Conservation (phyloP, 2,797 vertebrate species). For the Hylomyscus alleni region DNA sequence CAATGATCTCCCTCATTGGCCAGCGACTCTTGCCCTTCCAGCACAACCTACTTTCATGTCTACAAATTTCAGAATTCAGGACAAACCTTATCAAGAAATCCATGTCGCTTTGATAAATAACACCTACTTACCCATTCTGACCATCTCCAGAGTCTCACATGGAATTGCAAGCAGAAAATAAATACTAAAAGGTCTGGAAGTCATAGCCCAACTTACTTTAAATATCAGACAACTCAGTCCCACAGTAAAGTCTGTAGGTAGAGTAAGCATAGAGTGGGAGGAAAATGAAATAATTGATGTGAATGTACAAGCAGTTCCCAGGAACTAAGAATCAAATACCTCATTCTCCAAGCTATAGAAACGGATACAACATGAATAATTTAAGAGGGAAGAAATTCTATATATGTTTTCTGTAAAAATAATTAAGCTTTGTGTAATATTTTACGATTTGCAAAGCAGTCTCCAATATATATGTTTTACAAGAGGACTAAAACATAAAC, state of each 20-base stretch:
- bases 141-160: background rate
- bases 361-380: constrained; percentile 75
- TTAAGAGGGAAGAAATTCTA: constrained; percentile 77
- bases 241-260: background rate
- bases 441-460: constrained; percentile 73
- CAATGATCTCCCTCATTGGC: background rate
- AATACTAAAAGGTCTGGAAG: constrained; percentile 17
- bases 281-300: constrained; percentile 64
- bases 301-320: constrained; percentile 47
- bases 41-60: background rate
- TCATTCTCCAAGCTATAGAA: constrained; percentile 61
- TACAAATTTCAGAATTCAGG: background rate
- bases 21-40: background rate
- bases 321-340: constrained; percentile 73
- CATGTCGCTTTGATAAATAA: background rate
- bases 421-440: constrained; percentile 67
- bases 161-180: background rate
- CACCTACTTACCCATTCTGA: background rate
- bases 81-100: background rate
- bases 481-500: constrained; percentile 28
- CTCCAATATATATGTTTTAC: constrained; percentile 29
- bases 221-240: constrained; percentile 52
- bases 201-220: constrained; percentile 58
- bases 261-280: background rate
- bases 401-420: constrained; percentile 74